A percentile compares a stretch with the other conserved stretches of the same genome.
Conservation (phyloP, 2,888 invertebrate species). For the Cheilosia impressa region DNA sequence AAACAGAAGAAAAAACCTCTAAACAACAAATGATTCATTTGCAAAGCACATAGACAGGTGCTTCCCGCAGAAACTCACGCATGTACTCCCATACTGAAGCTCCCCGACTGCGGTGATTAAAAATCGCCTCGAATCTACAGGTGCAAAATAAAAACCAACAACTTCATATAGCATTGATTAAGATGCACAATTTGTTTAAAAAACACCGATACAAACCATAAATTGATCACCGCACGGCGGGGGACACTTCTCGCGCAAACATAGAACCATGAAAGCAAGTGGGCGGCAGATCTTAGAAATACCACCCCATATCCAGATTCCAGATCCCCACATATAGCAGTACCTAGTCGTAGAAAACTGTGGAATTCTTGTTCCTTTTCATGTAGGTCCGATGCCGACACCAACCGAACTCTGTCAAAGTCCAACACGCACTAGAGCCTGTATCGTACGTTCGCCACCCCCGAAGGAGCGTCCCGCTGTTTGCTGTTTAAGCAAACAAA, state of each 20-base stretch:
- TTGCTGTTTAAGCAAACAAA: slow-evolving; percentile 74
- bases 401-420: slow-evolving; percentile 57
- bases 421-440: slow-evolving; percentile 23
- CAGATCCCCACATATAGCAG: neutral
- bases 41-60: slow-evolving; percentile 16
- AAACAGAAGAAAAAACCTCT: slow-evolving; percentile 3
- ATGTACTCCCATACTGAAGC: slow-evolving; percentile 3
- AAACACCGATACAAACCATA: slow-evolving; percentile 58
- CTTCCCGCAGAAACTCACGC: slow-evolving; percentile 13
- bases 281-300: slow-evolving; percentile 67
- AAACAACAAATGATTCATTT: slow-evolving; percentile 1
- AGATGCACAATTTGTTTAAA: slow-evolving; percentile 67
- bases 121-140: slow-evolving; percentile 43
- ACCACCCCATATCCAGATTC: slow-evolving; percentile 53
- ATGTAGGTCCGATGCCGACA: slow-evolving; percentile 33
- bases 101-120: slow-evolving; percentile 54
- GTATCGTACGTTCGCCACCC: slow-evolving; percentile 53
- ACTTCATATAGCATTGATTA: slow-evolving; percentile 57
- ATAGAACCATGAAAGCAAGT: slow-evolving; percentile 40
- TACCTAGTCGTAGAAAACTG: slow-evolving; percentile 25
- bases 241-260: slow-evolving; percentile 36
- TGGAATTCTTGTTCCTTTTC: slow-evolving; percentile 49
- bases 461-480: slow-evolving; percentile 62
- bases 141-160: slow-evolving; percentile 26
- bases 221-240: slow-evolving; percentile 66